Base-by-base conservation (phyloP, 2,888 invertebrate species). In the Drosophila mimetica region DNA sequence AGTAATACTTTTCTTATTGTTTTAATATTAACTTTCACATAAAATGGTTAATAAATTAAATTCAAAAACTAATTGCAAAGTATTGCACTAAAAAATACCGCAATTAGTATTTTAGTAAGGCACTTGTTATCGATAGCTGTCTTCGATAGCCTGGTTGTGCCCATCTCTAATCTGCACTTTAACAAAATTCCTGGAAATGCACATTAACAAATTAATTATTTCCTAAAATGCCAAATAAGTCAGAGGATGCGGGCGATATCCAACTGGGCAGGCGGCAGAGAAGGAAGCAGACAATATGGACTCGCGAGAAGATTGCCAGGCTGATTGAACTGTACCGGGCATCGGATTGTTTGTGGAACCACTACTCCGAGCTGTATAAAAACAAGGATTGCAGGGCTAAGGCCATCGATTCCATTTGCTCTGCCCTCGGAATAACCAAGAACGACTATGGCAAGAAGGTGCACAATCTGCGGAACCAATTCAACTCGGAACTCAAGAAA, bases 391-490 rank as follows among this genome's bases (percentile, higher is more conserved):
- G 84, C 36, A 89, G 91, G 1, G 79, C 72, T 1, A 85, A 83
- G n/a, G 90, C 91, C 2, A 88, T 91, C 25, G 80, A 85, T 2
- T 60, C 77, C 2, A 91, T 91, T 4, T 91, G 91, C 47, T 39
- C 48, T 2, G 54, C 75, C 2, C 67, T 91, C 5, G 76, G 74
- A 6, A 89, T 91, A 4, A 78, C 81, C 0, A 91, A 90, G 53
- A 79, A 89, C 28, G 91, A 90, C 53, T 91, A 90, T 65, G 90
- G 86, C 0, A 91, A 90, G 53, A 91, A 92, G 67, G 89, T 92
- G 4, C 91, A 92, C 61, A 92, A 92, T 55, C 79, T 92, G 2
- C 80, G 91, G 0, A 92, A 92, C 64, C 91, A 92, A 65, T 92
- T 90, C 55, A 92, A 91, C 57, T 89, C 90, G 0, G 91, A 92